Percentiles rank a stretch among this genome's conserved stretches.
Conservation (phyloP, 2,888 invertebrate genomes). For the Auanema freiburgensis region DNA sequence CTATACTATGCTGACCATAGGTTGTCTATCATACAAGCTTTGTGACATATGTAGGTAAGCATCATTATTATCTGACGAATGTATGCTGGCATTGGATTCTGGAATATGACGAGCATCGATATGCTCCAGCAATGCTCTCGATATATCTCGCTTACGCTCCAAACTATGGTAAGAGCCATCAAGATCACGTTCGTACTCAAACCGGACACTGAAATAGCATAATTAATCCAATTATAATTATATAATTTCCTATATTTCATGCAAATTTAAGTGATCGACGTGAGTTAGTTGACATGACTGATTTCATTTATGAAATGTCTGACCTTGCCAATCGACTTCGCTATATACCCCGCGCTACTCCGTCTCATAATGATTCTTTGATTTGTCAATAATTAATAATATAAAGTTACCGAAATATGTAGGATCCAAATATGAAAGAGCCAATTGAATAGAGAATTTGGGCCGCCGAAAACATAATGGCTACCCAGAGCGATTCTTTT, state of each 20-base stretch:
- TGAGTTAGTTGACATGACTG: conserved; percentile 1
- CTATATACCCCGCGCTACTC: no score
- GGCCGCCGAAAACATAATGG: no score
- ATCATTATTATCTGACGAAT: conserved; percentile 9
- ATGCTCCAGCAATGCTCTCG: conserved; percentile 36
- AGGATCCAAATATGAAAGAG: no score
- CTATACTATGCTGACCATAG: conserved; percentile 46
- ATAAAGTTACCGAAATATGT: no score
- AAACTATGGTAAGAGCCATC: conserved; percentile 37
- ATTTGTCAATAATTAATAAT: no score
- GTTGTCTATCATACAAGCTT: conserved; percentile 41
- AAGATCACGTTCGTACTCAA: conserved; percentile 27
- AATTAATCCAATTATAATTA: neutral
- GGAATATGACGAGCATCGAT: conserved; percentile 15
- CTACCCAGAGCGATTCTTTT: no score
- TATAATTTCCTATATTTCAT: neutral
- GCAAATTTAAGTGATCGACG: neutral
- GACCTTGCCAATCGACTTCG: no score
- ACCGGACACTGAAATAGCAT: conserved; percentile 28
- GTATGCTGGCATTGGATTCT: no score
- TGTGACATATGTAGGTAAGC: conserved; percentile 19
- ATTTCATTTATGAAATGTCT: neutral
- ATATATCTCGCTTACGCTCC: conserved; percentile 42
- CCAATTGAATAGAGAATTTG: no score
- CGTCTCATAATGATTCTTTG: no score